A percentile compares a stretch with the other conserved stretches of the same genome.
Evolutionary conservation across 2,113 vertebrate genomes (phyloP).

Genomic region (Piprites chloris): DNA sequence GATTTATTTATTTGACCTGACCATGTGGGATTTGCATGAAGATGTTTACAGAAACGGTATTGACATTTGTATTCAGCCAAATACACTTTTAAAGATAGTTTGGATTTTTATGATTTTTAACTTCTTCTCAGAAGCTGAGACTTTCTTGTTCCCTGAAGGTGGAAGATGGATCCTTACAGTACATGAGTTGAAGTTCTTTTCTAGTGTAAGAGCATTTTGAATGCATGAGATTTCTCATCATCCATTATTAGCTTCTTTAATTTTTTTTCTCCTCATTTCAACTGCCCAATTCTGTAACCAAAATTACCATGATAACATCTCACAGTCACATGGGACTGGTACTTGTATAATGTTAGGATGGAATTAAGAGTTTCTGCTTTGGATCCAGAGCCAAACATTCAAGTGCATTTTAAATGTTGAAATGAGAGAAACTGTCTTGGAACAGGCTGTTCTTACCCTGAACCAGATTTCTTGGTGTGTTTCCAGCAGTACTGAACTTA

Average conservation of each 20-base stretch:
- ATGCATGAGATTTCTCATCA: background rate
- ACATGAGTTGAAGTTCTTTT: background rate
- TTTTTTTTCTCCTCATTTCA: background rate
- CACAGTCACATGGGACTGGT: background rate
- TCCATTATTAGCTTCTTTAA: background rate
- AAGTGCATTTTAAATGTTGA: background rate
- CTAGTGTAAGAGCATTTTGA: background rate
- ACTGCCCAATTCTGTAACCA: background rate
- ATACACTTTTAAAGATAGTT: background rate
- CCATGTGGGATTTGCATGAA: background rate
- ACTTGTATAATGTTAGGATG: background rate
- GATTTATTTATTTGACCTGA: background rate
- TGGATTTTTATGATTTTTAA: background rate
- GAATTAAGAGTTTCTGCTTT: background rate
- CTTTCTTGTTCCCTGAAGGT: background rate
- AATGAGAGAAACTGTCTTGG: background rate
- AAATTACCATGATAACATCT: background rate
- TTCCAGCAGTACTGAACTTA: background rate
- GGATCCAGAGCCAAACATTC: background rate
- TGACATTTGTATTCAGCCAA: background rate
- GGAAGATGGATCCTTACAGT: background rate
- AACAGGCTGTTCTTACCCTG: constrained; percentile 9
- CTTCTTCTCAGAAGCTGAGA: background rate
- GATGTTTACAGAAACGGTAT: background rate
- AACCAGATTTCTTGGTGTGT: background rate